A percentile compares a stretch with the other conserved stretches of the same genome.
phyloP scores from a whole-genome alignment of 1,140 invertebrate species.

The Drosophila mojavensis region DNA sequence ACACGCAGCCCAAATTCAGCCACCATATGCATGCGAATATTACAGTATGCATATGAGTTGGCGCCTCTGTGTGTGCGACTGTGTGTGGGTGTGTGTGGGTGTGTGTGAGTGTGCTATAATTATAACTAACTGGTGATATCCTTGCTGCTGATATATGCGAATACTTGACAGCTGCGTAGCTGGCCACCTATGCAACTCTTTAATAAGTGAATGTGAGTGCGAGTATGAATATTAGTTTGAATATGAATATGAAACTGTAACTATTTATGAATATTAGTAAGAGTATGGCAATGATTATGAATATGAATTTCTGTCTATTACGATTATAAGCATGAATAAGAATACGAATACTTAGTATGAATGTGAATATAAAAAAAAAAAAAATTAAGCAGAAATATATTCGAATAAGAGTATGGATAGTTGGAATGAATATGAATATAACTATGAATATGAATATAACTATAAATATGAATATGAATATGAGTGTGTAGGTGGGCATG shows the following conservation, averaged over 20 bases:
- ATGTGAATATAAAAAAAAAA: no score
- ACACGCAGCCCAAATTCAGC: conserved; percentile 72
- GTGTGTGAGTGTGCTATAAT: conserved; percentile 9
- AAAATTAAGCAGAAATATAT: no score
- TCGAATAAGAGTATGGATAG: no score
- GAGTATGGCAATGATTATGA: no score
- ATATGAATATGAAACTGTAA: background rate
- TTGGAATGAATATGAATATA: no score
- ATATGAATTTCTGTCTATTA: no score
- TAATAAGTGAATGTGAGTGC: conserved; percentile 2
- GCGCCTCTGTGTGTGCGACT: background rate
- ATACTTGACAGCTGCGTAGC: conserved; percentile 5
- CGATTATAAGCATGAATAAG: no score
- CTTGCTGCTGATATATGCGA: conserved; percentile 17
- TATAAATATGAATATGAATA: no score
- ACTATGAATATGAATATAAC: no score
- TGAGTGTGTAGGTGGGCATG: no score
- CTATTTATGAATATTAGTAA: no score
- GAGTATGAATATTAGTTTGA: background rate
- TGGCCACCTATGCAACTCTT: conserved; percentile 7
- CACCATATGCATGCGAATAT: conserved; percentile 43
- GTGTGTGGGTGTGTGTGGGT: background rate
- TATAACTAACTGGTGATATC: conserved; percentile 30
- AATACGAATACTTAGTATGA: no score
- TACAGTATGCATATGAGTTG: conserved; percentile 12